Conservation (phyloP, 2,888 invertebrate genomes). For the Tinea semifulvella region DNA sequence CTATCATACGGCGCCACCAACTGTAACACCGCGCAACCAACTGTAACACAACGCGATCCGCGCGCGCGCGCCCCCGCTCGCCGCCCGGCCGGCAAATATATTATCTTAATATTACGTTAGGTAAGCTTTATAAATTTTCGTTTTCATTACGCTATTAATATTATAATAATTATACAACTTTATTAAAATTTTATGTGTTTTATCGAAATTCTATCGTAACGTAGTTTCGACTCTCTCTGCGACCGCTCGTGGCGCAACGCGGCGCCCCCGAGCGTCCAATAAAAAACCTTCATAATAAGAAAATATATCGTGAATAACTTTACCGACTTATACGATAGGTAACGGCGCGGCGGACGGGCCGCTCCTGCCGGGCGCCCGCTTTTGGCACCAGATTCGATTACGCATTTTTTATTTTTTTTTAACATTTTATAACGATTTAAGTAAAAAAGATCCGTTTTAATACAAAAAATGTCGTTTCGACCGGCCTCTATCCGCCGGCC, state of each 20-base stretch:
- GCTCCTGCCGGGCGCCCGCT: constrained; percentile 65
- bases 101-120: constrained; percentile 65
- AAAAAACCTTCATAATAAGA: constrained; percentile 72
- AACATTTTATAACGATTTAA: constrained; percentile 65
- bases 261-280: constrained; percentile 65
- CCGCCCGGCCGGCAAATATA: constrained; percentile 57
- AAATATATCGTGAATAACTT: constrained; percentile 70
- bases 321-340: constrained; percentile 64
- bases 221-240: constrained; percentile 60
- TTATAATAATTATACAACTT: constrained; percentile 61
- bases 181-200: constrained; percentile 62
- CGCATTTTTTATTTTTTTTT: constrained; percentile 59
- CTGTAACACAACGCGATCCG: constrained; percentile 26
- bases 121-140: constrained; percentile 67
- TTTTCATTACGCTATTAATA: constrained; percentile 65
- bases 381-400: constrained; percentile 68
- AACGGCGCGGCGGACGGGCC: constrained; percentile 65
- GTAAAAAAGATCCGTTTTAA: constrained; percentile 57
- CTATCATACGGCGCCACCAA: constrained; percentile 13
- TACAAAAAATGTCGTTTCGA: constrained; percentile 39
- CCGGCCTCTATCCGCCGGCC: constrained; percentile 25
- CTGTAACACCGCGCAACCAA: constrained; percentile 21
- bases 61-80: constrained; percentile 48
- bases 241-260: constrained; percentile 42
- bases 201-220: constrained; percentile 67